Conservation (phyloP, 2,888 invertebrate genomes). For the Beris morrisii region DNA sequence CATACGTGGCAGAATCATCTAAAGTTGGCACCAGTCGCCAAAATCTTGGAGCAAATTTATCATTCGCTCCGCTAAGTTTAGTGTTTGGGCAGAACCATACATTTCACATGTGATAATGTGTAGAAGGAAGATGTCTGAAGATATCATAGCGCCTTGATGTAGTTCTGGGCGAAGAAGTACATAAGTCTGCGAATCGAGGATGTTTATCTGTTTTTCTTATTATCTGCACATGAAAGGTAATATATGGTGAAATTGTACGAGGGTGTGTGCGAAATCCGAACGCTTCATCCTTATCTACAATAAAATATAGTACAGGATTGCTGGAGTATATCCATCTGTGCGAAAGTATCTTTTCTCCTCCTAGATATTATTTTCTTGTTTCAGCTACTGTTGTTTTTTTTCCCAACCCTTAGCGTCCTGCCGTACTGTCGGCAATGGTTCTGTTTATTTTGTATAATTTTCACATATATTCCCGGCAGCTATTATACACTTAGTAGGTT, state of each 20-base stretch:
- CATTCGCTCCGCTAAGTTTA: slow-evolving; percentile 27
- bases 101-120: too few relatives aligned
- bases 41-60: slow-evolving; percentile 34
- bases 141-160: neutral
- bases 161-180: too few relatives aligned
- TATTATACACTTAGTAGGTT: slow-evolving; percentile 40
- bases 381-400: neutral
- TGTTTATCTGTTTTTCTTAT: slow-evolving; percentile 29
- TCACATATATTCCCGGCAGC: slow-evolving; percentile 40
- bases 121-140: neutral
- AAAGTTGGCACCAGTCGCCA: slow-evolving; percentile 7
- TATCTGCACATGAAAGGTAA: slow-evolving; percentile 37
- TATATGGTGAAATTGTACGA: neutral
- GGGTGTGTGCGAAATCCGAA: slow-evolving; percentile 18
- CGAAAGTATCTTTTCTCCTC: slow-evolving; percentile 28
- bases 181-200: neutral
- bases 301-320: slow-evolving; percentile 24
- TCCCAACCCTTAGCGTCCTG: neutral
- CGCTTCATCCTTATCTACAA: slow-evolving; percentile 36
- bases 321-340: slow-evolving; percentile 24
- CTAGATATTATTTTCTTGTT: slow-evolving; percentile 13
- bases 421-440: slow-evolving; percentile 31
- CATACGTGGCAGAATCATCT: slow-evolving; percentile 9
- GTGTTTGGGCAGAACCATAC: neutral
- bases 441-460: slow-evolving; percentile 41